These are phyloP conservation scores for Pyrgilauda ruficollis DNA, from an alignment of 2,113 vertebrate species.

Conservation along the genomic window DNA sequence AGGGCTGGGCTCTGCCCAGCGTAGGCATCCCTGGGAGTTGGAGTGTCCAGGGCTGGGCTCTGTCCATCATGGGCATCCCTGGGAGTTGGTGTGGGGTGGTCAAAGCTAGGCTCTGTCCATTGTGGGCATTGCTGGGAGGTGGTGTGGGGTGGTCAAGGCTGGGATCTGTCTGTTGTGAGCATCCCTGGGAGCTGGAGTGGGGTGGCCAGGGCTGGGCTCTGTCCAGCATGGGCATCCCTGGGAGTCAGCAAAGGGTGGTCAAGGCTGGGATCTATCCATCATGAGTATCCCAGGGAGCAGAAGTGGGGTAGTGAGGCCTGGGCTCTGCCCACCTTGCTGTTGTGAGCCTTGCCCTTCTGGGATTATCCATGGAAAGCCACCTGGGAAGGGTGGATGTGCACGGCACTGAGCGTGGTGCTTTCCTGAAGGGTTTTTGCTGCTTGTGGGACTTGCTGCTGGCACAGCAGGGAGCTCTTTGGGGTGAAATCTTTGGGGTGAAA, in stretches of 20 bases:
- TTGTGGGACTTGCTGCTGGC: background rate
- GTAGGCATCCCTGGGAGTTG: accelerated
- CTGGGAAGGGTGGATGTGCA: accelerated
- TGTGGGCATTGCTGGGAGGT: background rate
- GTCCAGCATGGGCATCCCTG: accelerated
- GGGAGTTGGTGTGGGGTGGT: accelerated
- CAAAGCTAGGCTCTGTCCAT: background rate
- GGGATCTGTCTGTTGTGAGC: background rate
- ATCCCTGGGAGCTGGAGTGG: background rate
- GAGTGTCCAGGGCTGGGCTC: accelerated
- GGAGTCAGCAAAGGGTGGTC: accelerated
- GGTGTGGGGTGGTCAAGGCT: background rate
- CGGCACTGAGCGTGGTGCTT: accelerated
- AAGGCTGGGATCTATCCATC: background rate
- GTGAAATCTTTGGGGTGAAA: background rate
- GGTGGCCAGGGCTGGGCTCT: background rate
- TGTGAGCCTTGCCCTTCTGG: accelerated
- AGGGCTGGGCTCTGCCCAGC: accelerated
- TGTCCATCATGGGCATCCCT: accelerated
- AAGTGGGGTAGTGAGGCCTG: accelerated
- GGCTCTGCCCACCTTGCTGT: background rate
- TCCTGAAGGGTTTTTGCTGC: background rate
- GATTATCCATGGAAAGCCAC: background rate
- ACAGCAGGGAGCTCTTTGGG: background rate
- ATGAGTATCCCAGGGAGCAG: accelerated